These are phyloP conservation scores for Actinemys pallida DNA, from an alignment of 2,113 vertebrate genomes.

Conservation along the genomic window DNA sequence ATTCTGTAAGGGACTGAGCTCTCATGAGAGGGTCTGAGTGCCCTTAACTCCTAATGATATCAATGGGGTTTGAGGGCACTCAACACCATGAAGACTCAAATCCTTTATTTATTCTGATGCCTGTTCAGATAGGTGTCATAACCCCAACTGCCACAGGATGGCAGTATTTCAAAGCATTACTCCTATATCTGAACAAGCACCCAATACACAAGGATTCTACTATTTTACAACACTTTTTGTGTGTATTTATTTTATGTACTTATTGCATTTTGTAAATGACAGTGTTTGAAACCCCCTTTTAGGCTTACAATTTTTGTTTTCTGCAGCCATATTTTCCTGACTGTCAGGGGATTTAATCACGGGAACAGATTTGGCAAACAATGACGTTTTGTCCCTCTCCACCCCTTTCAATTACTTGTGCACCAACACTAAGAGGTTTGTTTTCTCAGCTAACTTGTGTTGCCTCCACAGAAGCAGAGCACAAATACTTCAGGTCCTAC, in stretches of 20 bases:
- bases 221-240: rapidly evolving
- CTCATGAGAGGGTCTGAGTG: not conserved
- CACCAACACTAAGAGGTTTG: not conserved
- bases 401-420: not conserved
- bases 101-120: not conserved
- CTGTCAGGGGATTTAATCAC: no score
- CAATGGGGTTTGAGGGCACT: not conserved
- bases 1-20: not conserved
- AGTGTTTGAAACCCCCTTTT: no score
- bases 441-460: not conserved
- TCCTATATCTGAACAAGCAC: not conserved
- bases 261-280: rapidly evolving
- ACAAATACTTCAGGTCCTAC: not conserved
- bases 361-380: not conserved
- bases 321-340: rapidly evolving
- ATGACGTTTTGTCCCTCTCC: not conserved
- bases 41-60: not conserved
- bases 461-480: not conserved
- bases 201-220: not conserved
- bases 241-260: rapidly evolving
- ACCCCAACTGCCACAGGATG: not conserved
- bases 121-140: not conserved
- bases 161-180: not conserved
- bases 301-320: not conserved
- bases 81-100: not conserved